These are phyloP conservation scores for Sebastes dallii DNA, from an alignment of 2,797 vertebrate genomes.

Conservation along the genomic window DNA sequence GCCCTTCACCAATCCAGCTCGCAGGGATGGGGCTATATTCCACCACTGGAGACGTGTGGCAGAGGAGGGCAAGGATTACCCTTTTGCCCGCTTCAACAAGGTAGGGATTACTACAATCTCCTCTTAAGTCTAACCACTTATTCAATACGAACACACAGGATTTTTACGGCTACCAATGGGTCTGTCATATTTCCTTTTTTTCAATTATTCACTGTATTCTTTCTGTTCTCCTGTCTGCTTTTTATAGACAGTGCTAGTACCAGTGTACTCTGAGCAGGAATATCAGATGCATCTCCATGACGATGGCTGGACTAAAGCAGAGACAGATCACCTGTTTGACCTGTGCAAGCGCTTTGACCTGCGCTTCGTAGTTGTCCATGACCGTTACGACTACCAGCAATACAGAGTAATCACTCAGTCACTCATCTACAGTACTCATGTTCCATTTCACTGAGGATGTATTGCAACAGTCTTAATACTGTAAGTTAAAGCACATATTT, in stretches of 20 bases:
- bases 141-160: background rate
- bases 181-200: background rate
- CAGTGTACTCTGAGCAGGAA: slow-evolving; percentile 97
- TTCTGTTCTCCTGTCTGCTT: background rate
- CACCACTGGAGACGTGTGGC: slow-evolving; percentile 97
- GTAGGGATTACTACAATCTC: slow-evolving; percentile 61
- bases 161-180: background rate
- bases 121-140: background rate
- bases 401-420: slow-evolving; percentile 87
- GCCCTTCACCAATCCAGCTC: slow-evolving; percentile 97
- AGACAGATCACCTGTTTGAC: slow-evolving; percentile 98
- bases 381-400: slow-evolving; percentile 98
- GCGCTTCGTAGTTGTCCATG: slow-evolving; percentile 95
- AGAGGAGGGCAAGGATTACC: slow-evolving; percentile 98
- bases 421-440: background rate
- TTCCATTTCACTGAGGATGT: background rate
- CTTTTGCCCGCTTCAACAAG: slow-evolving; percentile 98
- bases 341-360: slow-evolving; percentile 97
- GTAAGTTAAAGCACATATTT: background rate
- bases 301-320: slow-evolving; percentile 97
- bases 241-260: slow-evolving; percentile 93
- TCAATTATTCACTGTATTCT: background rate
- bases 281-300: slow-evolving; percentile 98
- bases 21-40: slow-evolving; percentile 97
- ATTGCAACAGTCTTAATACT: background rate